Base-by-base conservation (phyloP, 2,797 vertebrate genomes). In the Ceryle rudis region DNA sequence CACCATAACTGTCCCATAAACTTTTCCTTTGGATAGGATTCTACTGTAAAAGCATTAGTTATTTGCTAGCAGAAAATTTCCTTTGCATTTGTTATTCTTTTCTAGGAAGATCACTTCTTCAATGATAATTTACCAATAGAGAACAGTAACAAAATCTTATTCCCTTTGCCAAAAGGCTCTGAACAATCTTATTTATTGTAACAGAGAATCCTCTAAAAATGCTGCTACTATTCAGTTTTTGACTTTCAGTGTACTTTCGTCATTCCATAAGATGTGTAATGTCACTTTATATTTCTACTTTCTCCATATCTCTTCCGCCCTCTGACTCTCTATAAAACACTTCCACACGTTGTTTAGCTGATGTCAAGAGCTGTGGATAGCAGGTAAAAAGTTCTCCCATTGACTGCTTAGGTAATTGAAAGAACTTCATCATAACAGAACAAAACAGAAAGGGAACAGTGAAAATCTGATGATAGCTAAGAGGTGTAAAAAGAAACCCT, bases 251-350 rank as follows among this genome's bases (percentile, higher is more conserved):
- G 0, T 95, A 84, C 75, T 94, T 96, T 92, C 28, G 42, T 95
- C 35, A 86, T 87, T 94, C 94, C 70, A 57, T 86, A 86, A 90
- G 91, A 94, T 35, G 14, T 51, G n/a, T 86, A 72, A 89, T 80
- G 91, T 88, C 91, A 90, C 67, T 88, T 96, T 84, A 33, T 77
- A 95, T 92, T 72, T 94, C 49, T 41, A 25, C 44, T 80, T 84
- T 81, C 55, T 77, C 55, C 54, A 3, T 81, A 22, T 85, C 71
- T 90, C 89, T 83, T 74, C 41, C 31, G 14, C 35, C 90, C 20
- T 82, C 82, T 95, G 60, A 86, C 79, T 88, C 73, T 86, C 75
- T 69, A 46, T 84, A 91, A 92, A 95, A 46, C 20, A 35, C 54
- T 94, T 90, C 47, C 64, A 72, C 47, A 39, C 52, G 49, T 93